A percentile compares a stretch with the other conserved stretches of the same genome.
phyloP scores from a whole-genome alignment of 2,888 invertebrate species.

The Sussaba pulchella region DNA sequence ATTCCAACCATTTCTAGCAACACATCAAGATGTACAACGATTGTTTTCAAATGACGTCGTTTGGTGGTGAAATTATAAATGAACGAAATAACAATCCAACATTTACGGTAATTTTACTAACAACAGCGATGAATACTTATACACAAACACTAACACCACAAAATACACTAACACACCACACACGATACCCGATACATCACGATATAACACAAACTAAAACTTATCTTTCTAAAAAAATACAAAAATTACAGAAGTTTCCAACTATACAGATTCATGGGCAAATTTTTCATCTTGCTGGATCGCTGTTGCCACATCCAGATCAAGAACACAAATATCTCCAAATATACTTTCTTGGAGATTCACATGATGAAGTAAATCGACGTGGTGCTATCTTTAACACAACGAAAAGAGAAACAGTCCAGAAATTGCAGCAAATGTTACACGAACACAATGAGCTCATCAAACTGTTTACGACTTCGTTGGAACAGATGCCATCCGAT shows the following conservation, averaged over 20 bases:
- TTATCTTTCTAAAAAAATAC: no score
- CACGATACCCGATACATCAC: no score
- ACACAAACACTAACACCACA: slow-evolving; percentile 9
- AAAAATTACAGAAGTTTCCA: not conserved
- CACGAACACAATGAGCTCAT: slow-evolving; percentile 67
- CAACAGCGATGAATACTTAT: no score
- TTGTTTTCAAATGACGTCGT: no score
- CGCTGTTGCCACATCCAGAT: slow-evolving; percentile 35
- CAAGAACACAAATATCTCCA: slow-evolving; percentile 31
- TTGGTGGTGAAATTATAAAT: no score
- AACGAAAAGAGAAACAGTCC: slow-evolving; percentile 73
- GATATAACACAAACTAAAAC: no score
- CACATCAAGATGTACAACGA: no score
- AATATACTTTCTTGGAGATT: slow-evolving; percentile 64
- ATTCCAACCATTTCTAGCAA: no score
- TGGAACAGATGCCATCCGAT: no score
- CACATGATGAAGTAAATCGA: slow-evolving; percentile 62
- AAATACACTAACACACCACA: no score
- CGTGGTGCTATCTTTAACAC: slow-evolving; percentile 61
- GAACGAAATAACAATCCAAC: no score
- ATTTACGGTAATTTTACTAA: no score
- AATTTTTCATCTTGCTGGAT: slow-evolving; percentile 41
- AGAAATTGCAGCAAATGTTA: slow-evolving; percentile 67
- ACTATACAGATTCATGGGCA: slow-evolving; percentile 44
- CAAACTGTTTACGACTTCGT: slow-evolving; percentile 66